Conservation (phyloP, 2,888 invertebrate genomes). For the Lottia scabra region DNA sequence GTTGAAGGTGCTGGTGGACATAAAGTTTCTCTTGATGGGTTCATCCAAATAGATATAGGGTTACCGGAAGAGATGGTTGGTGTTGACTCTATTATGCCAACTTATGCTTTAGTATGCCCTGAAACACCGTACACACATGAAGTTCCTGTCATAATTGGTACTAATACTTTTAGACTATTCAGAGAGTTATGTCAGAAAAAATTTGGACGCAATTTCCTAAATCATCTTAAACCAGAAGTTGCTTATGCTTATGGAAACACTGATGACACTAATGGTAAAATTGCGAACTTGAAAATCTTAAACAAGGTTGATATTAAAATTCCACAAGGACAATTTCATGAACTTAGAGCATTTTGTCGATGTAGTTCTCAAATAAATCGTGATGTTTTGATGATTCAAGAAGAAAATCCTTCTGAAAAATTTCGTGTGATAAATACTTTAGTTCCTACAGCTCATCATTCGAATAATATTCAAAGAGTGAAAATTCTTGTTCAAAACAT, state of each 20-base stretch:
- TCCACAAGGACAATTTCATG: not conserved
- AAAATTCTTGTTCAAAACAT: not conserved
- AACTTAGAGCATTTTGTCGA: not conserved
- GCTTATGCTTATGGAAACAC: not conserved
- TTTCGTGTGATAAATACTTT: not conserved
- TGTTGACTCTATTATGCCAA: no score
- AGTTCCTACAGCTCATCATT: not conserved
- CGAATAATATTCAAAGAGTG: not conserved
- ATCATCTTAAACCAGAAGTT: not conserved
- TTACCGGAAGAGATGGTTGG: no score
- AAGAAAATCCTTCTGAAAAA: no score
- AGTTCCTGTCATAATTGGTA: no score
- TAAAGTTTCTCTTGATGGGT: no score
- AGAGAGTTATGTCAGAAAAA: no score
- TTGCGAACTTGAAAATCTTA: not conserved
- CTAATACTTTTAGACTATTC: no score
- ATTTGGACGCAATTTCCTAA: not conserved
- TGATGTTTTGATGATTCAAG: no score
- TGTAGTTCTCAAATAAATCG: not conserved
- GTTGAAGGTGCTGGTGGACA: no score
- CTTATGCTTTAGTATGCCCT: no score
- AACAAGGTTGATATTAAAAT: not conserved
- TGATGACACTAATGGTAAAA: not conserved
- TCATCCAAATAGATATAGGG: no score
- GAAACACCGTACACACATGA: no score